phyloP scores from a whole-genome alignment of 2,888 invertebrate species.

The Yponomeuta sedellus region DNA sequence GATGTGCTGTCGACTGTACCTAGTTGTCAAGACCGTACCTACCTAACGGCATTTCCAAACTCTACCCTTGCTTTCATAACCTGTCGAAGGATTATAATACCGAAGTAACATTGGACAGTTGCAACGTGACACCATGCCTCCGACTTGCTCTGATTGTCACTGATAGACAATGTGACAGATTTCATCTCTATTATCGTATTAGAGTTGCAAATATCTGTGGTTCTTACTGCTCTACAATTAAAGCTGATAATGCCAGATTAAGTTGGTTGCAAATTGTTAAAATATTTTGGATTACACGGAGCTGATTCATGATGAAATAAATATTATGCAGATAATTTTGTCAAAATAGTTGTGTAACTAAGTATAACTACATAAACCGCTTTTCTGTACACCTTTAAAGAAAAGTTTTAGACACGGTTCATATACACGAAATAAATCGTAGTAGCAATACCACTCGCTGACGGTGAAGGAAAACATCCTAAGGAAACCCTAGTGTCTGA shows the following conservation, averaged over 20 bases:
- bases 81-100: not conserved
- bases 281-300: not conserved
- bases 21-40: not conserved
- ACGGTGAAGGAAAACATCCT: too few species aligned
- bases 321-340: not conserved
- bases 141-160: constrained; percentile 13
- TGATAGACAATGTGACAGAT: constrained; percentile 14
- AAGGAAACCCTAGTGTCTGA: too few species aligned
- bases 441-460: too few species aligned
- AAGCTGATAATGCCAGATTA: not conserved
- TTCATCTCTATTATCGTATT: constrained; percentile 8
- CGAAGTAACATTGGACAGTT: constrained; percentile 2
- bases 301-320: not conserved
- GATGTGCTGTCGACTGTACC: too few species aligned
- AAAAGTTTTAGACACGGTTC: too few species aligned
- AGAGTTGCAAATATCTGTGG: not conserved
- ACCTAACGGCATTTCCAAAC: not conserved
- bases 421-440: too few species aligned
- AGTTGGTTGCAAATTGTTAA: too few species aligned
- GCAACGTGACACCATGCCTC: constrained; percentile 5
- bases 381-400: too few species aligned
- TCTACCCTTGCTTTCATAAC: not conserved
- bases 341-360: too few species aligned
- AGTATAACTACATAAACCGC: too few species aligned
- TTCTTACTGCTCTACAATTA: not conserved